Percentiles rank a stretch among this genome's conserved stretches.
Conservation (phyloP, 2,113 vertebrate genomes). For the Mus pahari region DNA sequence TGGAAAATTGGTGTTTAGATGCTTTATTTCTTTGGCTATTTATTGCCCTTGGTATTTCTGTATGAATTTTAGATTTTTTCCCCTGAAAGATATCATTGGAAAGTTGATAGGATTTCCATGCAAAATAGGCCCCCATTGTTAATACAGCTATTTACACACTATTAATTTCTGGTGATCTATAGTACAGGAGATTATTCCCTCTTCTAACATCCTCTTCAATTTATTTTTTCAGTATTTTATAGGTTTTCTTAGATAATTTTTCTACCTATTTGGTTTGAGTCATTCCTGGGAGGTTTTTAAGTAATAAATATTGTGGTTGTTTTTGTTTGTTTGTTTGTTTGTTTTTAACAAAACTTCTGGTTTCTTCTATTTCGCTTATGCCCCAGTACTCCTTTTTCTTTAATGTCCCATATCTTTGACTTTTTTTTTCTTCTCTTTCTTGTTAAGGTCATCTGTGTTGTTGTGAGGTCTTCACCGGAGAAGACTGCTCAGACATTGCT, state of each 20-base stretch:
- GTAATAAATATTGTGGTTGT: neutral
- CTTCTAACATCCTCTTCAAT: neutral
- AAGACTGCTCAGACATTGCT: neutral
- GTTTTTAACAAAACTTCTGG: neutral
- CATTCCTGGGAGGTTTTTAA: neutral
- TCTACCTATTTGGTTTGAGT: neutral
- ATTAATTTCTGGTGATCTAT: neutral
- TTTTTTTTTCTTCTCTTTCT: neutral
- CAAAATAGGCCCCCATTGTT: neutral
- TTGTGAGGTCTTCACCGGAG: neutral
- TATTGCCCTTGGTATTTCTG: neutral
- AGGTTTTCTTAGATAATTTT: neutral
- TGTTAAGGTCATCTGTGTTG: neutral
- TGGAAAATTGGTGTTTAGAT: neutral
- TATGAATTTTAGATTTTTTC: neutral
- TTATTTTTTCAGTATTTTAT: neutral
- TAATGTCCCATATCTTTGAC: neutral
- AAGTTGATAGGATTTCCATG: neutral
- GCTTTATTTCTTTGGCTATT: neutral
- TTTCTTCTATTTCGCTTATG: neutral
- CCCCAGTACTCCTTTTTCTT: neutral
- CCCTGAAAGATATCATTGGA: neutral
- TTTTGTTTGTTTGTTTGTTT: neutral
- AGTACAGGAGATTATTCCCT: neutral
- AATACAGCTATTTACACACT: neutral